Percentiles rank a stretch among this genome's conserved stretches.
Conservation (phyloP, 92 coral and sea anemone genomes). For the Muricea muricata region DNA sequence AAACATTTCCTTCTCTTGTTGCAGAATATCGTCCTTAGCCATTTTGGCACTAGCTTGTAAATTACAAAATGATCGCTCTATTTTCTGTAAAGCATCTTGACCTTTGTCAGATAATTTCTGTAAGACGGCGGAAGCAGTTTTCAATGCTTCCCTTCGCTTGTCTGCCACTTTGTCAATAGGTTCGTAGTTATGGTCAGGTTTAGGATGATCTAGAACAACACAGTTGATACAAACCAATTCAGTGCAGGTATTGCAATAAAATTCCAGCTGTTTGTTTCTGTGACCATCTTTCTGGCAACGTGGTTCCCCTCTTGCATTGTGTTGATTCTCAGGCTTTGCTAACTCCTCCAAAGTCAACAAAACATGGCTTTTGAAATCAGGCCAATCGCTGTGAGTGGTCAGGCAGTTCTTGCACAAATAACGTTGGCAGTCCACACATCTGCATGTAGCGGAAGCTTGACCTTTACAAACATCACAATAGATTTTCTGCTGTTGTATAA, state of each 20-base stretch:
- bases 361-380: background rate
- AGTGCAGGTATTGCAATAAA: background rate
- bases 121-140: background rate
- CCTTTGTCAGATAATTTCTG: background rate
- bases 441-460: background rate
- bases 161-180: background rate
- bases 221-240: background rate
- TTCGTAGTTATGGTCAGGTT: no score
- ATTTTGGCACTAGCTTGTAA: background rate
- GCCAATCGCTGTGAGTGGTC: background rate
- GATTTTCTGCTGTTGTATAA: background rate
- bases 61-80: background rate
- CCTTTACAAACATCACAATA: background rate
- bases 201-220: background rate
- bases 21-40: background rate
- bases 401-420: background rate
- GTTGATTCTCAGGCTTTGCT: background rate
- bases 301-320: background rate
- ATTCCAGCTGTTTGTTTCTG: background rate
- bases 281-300: background rate
- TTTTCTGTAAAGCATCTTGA: background rate
- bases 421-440: background rate
- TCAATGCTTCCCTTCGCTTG: background rate
- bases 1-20: background rate
- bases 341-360: slow-evolving; percentile 8